These are phyloP conservation scores for Chrysolina haemoptera DNA, from an alignment of 2,888 invertebrate species.

Conservation along the genomic window DNA sequence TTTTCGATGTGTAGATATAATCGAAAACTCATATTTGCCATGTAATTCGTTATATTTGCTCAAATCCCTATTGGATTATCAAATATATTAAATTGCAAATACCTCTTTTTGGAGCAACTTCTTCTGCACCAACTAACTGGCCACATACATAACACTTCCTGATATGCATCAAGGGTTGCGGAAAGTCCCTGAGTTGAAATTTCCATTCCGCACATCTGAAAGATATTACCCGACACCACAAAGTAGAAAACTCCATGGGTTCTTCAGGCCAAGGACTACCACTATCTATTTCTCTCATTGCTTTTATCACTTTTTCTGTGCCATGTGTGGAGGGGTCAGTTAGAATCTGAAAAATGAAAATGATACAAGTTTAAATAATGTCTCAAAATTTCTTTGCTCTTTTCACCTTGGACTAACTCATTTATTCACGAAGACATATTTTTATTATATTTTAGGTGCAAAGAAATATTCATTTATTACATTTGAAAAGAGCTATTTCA, in stretches of 20 bases:
- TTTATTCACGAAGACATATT: no score
- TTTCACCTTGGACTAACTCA: no score
- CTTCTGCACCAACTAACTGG: conserved; percentile 91
- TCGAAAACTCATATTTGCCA: no score
- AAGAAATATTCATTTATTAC: no score
- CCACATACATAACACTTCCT: conserved; percentile 91
- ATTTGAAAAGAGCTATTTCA: no score
- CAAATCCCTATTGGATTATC: background rate
- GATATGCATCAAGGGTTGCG: conserved; percentile 91
- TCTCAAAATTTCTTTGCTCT: no score
- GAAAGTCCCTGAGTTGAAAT: conserved; percentile 93
- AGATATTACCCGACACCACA: conserved; percentile 93
- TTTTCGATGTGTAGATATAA: no score
- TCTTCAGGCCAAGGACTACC: conserved; percentile 96
- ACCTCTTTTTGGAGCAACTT: conserved; percentile 76
- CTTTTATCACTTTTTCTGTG: conserved; percentile 79
- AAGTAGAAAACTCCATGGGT: conserved; percentile 87
- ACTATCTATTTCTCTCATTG: conserved; percentile 86
- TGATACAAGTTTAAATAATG: conserved; percentile 4
- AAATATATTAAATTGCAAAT: conserved; percentile 29
- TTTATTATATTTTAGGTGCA: no score
- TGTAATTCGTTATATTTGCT: no score
- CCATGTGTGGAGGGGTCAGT: conserved; percentile 93
- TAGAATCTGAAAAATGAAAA: conserved; percentile 70
- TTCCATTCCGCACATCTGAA: conserved; percentile 89